phyloP scores from a whole-genome alignment of 2,888 invertebrate species.

The Drosophila infuscata region DNA sequence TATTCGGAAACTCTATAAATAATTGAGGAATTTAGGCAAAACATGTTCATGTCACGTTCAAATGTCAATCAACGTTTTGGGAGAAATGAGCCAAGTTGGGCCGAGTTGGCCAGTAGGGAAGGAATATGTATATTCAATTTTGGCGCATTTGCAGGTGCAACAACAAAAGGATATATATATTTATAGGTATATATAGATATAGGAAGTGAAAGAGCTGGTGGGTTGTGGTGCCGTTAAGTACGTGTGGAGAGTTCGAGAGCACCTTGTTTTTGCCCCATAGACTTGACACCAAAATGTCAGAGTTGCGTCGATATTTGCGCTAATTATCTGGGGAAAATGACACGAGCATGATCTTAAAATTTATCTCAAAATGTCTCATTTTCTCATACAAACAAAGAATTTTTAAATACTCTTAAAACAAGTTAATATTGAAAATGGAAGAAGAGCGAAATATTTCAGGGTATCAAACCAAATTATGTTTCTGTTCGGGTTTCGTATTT shows the following conservation, averaged over 20 bases:
- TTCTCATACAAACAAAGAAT: background rate
- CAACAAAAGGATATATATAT: background rate
- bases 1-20: slow-evolving; percentile 62
- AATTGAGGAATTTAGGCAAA: slow-evolving; percentile 79
- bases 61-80: slow-evolving; percentile 68
- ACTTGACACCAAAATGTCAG: slow-evolving; percentile 65
- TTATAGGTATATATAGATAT: too few species aligned
- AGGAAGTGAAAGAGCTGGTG: background rate
- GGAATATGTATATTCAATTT: slow-evolving; percentile 42
- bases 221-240: slow-evolving; percentile 14
- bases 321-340: slow-evolving; percentile 58
- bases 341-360: background rate
- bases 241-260: slow-evolving; percentile 32
- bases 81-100: slow-evolving; percentile 3
- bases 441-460: background rate
- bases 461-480: background rate
- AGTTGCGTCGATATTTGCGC: slow-evolving; percentile 44
- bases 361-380: background rate
- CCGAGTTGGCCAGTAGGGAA: slow-evolving; percentile 2
- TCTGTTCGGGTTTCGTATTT: background rate
- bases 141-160: slow-evolving; percentile 41
- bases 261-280: slow-evolving; percentile 46
- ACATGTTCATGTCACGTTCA: slow-evolving; percentile 80
- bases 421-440: background rate
- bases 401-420: background rate